These are phyloP conservation scores for Quadroppia sp. DNA, from an alignment of 2,888 invertebrate genomes.

Conservation along the genomic window DNA sequence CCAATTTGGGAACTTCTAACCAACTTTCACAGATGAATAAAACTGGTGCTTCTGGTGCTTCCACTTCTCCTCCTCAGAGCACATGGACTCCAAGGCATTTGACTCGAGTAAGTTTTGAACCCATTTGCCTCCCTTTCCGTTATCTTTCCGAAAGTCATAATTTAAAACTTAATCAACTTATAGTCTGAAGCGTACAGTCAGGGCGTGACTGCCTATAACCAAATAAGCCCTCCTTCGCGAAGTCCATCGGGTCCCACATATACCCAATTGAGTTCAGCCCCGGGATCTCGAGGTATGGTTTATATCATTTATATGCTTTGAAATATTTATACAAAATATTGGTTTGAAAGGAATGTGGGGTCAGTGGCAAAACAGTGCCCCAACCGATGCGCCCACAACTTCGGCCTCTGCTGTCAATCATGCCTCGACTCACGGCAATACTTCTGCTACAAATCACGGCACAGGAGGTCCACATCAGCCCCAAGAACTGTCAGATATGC, in stretches of 20 bases:
- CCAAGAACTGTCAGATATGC: constrained; percentile 78
- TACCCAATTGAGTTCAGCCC: constrained; percentile 69
- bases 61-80: constrained; percentile 60
- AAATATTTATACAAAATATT: too few relatives aligned
- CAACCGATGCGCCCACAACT: constrained; percentile 45
- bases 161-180: constrained; percentile 48
- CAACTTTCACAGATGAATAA: constrained; percentile 64
- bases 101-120: constrained; percentile 57
- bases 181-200: constrained; percentile 66
- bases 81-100: constrained; percentile 60
- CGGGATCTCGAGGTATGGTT: constrained; percentile 47
- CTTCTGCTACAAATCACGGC: constrained; percentile 43
- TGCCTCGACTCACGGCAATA: constrained; percentile 45
- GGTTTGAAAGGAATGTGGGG: constrained; percentile 57
- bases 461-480: constrained; percentile 59
- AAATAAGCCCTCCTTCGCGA: constrained; percentile 68
- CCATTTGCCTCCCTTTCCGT: constrained; percentile 51
- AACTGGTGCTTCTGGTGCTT: constrained; percentile 62
- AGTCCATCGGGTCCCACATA: constrained; percentile 79
- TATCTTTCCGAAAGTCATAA: not conserved
- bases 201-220: constrained; percentile 57
- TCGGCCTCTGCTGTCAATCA: constrained; percentile 43
- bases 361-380: constrained; percentile 59
- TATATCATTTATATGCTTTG: not conserved
- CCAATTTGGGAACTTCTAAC: constrained; percentile 38